Evolutionary conservation across 2,113 vertebrate species (phyloP).

Genomic region (Myiagra hebetior): DNA sequence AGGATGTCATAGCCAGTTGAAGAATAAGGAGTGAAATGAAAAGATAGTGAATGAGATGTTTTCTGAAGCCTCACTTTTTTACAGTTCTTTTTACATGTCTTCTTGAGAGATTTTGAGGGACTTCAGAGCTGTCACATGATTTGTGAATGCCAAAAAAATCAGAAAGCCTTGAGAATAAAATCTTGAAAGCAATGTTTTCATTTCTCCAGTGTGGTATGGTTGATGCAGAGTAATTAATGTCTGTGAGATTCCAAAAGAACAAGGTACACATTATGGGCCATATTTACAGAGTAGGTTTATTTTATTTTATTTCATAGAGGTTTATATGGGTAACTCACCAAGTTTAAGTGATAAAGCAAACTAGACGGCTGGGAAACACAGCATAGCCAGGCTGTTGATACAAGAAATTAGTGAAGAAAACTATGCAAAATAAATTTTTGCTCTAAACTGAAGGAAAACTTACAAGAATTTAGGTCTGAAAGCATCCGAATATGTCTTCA

Average conservation of each 20-base stretch:
- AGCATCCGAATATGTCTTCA: conserved; percentile 1
- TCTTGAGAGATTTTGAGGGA: background rate
- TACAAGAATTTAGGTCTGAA: background rate
- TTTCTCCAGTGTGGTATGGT: background rate
- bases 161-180: conserved; percentile 14
- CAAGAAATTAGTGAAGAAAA: background rate
- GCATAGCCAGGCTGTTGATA: background rate
- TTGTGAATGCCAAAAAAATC: background rate
- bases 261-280: background rate
- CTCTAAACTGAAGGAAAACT: background rate
- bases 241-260: background rate
- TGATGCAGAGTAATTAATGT: background rate
- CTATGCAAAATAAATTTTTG: background rate
- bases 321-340: background rate
- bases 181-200: background rate
- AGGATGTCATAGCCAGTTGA: background rate
- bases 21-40: background rate
- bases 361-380: background rate
- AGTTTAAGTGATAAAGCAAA: background rate
- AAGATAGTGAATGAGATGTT: background rate
- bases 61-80: conserved; percentile 7
- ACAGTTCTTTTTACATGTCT: conserved; percentile 1
- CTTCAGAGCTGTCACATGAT: background rate
- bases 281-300: background rate
- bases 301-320: background rate